These are phyloP conservation scores for Pipistrellus pygmaeus DNA, from an alignment of 2,797 vertebrate species.

Conservation along the genomic window DNA sequence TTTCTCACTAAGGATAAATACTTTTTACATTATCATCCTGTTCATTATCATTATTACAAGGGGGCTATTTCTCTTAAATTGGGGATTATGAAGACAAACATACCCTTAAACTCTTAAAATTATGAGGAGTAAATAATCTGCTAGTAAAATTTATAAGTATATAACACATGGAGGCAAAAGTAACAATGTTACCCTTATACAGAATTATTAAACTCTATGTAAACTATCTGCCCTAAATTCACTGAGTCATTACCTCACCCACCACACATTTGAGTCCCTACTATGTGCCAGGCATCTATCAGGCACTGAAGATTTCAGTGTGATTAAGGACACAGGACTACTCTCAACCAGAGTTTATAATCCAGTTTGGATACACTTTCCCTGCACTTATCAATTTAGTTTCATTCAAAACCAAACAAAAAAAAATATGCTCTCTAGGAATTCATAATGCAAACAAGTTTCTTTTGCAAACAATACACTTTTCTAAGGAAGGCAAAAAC, in stretches of 20 bases:
- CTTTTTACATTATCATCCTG: neutral
- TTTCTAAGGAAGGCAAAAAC: slow-evolving; percentile 35
- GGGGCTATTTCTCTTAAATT: slow-evolving; percentile 7
- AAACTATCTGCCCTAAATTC: slow-evolving; percentile 44
- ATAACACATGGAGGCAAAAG: neutral
- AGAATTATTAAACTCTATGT: slow-evolving; percentile 46
- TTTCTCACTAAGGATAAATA: slow-evolving; percentile 43
- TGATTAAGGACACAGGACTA: neutral
- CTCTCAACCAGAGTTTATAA: slow-evolving; percentile 6
- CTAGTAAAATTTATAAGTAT: slow-evolving; percentile 30
- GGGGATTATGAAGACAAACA: slow-evolving; percentile 46
- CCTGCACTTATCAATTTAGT: neutral
- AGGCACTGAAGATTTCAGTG: neutral
- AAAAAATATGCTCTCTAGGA: slow-evolving; percentile 30
- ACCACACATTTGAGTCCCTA: neutral
- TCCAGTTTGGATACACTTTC: neutral
- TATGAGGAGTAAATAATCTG: neutral
- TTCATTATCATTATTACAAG: neutral
- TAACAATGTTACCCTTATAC: slow-evolving; percentile 4
- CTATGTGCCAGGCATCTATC: neutral
- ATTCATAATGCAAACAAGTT: neutral
- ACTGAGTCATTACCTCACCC: neutral
- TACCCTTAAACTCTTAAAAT: neutral
- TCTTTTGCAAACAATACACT: neutral
- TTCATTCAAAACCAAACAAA: slow-evolving; percentile 25